A percentile compares a stretch with the other conserved stretches of the same genome.
Conservation (phyloP, 2,797 vertebrate genomes). For the Masticophis lateralis region DNA sequence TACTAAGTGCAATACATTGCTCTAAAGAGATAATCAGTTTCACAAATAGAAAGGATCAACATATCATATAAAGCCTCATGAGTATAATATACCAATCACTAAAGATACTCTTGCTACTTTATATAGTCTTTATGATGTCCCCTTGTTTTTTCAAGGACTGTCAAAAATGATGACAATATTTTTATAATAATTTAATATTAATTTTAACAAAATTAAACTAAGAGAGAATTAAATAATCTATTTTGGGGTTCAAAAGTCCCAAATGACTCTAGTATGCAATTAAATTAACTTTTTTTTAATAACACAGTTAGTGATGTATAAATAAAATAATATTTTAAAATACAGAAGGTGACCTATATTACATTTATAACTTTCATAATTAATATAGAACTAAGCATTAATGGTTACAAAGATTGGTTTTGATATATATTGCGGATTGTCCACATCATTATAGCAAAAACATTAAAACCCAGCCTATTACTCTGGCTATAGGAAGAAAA, state of each 20-base stretch:
- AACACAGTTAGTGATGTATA: not conserved
- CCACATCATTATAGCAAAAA: not conserved
- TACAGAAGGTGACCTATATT: not conserved
- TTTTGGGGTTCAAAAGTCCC: conserved; percentile 1
- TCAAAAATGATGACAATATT: not conserved
- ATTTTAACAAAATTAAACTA: conserved; percentile 21
- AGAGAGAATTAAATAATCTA: not conserved
- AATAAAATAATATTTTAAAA: conserved; percentile 2
- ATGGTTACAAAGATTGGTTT: conserved; percentile 2
- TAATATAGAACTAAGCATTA: not conserved
- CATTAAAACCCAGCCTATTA: not conserved
- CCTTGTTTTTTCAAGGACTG: not conserved
- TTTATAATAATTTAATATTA: not conserved
- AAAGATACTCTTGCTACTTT: not conserved
- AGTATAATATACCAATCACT: conserved; percentile 34
- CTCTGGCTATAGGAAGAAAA: too few species aligned
- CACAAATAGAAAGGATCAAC: conserved; percentile 31
- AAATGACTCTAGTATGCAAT: not conserved
- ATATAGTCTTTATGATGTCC: not conserved
- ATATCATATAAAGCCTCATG: conserved; percentile 37
- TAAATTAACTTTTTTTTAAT: not conserved
- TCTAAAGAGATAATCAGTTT: conserved; percentile 53
- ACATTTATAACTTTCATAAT: not conserved
- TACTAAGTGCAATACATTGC: not conserved
- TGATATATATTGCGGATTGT: not conserved